These are phyloP conservation scores for Onychomys leucogaster DNA, from an alignment of 2,797 vertebrate species.

Conservation along the genomic window DNA sequence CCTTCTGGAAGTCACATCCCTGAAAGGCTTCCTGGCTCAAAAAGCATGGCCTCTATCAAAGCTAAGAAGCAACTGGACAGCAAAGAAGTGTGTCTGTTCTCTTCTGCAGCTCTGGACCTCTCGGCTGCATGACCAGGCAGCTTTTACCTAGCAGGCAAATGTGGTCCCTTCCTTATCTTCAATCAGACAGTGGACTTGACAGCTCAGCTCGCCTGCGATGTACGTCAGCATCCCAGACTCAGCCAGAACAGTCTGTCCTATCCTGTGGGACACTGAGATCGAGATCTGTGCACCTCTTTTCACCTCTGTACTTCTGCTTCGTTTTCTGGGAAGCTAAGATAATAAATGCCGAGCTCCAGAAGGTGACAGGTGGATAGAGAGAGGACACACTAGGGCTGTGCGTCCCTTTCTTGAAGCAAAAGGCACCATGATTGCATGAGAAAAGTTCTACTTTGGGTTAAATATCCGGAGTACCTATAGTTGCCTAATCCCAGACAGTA, in stretches of 20 bases:
- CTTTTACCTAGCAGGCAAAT: neutral
- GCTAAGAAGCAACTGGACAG: neutral
- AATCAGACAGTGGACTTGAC: conserved; percentile 11
- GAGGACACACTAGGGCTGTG: neutral
- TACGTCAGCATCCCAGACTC: neutral
- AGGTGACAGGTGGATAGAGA: neutral
- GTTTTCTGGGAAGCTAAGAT: conserved; percentile 43
- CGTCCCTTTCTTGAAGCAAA: conserved; percentile 41
- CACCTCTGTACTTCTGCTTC: neutral
- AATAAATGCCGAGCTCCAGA: conserved; percentile 43
- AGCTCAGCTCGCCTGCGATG: neutral
- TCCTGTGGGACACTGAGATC: conserved; percentile 43
- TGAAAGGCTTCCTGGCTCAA: conserved; percentile 31
- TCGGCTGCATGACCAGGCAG: neutral
- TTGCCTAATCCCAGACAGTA: neutral
- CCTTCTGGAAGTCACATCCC: neutral
- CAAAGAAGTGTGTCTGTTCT: neutral
- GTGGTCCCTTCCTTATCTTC: neutral
- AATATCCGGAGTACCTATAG: neutral
- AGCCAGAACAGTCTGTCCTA: conserved; percentile 49
- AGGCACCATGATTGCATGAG: neutral
- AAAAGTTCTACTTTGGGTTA: neutral
- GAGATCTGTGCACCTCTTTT: conserved; percentile 46
- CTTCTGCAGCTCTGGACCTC: neutral
- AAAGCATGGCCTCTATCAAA: neutral